These are phyloP conservation scores for Pipa parva DNA, from an alignment of 2,113 vertebrate species.

Conservation along the genomic window DNA sequence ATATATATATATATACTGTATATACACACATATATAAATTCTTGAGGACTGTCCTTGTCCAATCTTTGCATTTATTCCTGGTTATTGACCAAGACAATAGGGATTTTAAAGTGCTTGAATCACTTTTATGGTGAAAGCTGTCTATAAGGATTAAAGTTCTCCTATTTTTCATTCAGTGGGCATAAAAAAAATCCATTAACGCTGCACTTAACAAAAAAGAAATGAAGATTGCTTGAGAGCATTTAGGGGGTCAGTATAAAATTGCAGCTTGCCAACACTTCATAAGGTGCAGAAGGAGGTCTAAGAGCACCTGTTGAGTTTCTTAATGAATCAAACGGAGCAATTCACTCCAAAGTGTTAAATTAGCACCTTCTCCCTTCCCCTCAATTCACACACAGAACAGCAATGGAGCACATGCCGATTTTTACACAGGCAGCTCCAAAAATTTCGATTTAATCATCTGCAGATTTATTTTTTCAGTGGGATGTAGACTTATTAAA, in stretches of 20 bases:
- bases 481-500: no score
- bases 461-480: no score
- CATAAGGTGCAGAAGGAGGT: slow-evolving; percentile 23
- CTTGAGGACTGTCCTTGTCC: no score
- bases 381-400: slow-evolving; percentile 4
- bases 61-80: slow-evolving; percentile 21
- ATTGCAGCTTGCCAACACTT: slow-evolving; percentile 20
- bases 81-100: slow-evolving; percentile 32
- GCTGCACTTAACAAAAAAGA: slow-evolving; percentile 24
- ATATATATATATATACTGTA: background rate
- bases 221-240: slow-evolving; percentile 22
- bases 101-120: slow-evolving; percentile 34
- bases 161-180: slow-evolving; percentile 5
- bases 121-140: slow-evolving; percentile 31
- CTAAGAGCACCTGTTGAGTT: slow-evolving; percentile 22
- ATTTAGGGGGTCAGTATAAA: slow-evolving; percentile 29
- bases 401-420: slow-evolving; percentile 6
- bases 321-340: slow-evolving; percentile 24
- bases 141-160: slow-evolving; percentile 36
- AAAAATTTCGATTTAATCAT: no score
- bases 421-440: slow-evolving; percentile 1
- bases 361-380: slow-evolving; percentile 25
- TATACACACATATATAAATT: no score
- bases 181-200: slow-evolving; percentile 21
- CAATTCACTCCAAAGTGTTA: slow-evolving; percentile 31